Evolutionary conservation across 2,888 invertebrate genomes (phyloP).

Genomic region (Melinaea menophilus): DNA sequence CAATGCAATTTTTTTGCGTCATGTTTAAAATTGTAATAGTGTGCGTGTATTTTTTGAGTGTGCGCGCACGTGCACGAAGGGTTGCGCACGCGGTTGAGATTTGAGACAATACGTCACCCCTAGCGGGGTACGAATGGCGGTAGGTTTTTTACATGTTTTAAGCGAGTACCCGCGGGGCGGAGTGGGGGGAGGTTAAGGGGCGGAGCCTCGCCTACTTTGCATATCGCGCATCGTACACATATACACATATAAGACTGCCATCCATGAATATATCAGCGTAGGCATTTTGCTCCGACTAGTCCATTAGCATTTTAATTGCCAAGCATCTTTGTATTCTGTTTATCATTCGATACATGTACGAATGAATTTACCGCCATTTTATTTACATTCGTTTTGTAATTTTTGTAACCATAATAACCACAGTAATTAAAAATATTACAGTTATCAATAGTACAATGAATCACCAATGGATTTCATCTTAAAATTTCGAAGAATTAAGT

Average conservation of each 20-base stretch:
- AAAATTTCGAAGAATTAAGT: no score
- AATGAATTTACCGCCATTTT: no score
- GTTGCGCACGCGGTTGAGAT: slow-evolving; percentile 23
- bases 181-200: slow-evolving; percentile 32
- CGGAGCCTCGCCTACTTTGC: slow-evolving; percentile 54
- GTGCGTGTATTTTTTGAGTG: slow-evolving; percentile 15
- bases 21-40: slow-evolving; percentile 20
- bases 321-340: neutral
- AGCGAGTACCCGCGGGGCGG: slow-evolving; percentile 41
- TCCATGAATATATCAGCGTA: slow-evolving; percentile 6
- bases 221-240: slow-evolving; percentile 38
- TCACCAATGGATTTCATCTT: no score
- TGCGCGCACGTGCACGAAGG: slow-evolving; percentile 26
- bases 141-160: slow-evolving; percentile 31
- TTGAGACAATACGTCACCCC: slow-evolving; percentile 28
- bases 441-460: no score
- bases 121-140: slow-evolving; percentile 31
- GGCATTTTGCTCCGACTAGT: neutral
- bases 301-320: neutral
- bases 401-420: no score
- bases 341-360: neutral
- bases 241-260: slow-evolving; percentile 21
- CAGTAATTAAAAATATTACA: no score
- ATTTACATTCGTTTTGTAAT: no score
- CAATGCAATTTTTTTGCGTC: slow-evolving; percentile 31